Conservation (phyloP, 2,888 invertebrate species). For the Tetropium fuscum region DNA sequence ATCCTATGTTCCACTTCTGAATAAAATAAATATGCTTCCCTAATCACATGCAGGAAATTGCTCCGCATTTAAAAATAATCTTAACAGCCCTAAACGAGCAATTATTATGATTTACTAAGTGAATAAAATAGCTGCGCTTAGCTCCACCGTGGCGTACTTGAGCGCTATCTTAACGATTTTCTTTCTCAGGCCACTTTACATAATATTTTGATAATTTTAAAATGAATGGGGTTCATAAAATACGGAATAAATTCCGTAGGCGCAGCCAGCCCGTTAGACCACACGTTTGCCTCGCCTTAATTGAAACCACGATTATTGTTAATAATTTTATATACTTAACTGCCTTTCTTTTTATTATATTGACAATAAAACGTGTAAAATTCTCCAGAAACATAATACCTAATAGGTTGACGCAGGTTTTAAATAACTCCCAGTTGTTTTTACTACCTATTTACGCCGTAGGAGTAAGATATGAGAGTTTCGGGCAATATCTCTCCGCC, state of each 20-base stretch:
- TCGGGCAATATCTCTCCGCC: slow-evolving; percentile 2
- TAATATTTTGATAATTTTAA: slow-evolving; percentile 12
- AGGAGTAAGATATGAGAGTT: slow-evolving; percentile 5
- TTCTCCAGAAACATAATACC: slow-evolving; percentile 2
- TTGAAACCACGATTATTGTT: background rate
- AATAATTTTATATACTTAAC: slow-evolving; percentile 6
- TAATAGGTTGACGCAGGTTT: background rate
- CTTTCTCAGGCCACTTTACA: slow-evolving; percentile 6
- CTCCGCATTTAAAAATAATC: background rate
- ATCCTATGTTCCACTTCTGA: too few species aligned
- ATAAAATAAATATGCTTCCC: too few species aligned
- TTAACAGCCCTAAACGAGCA: background rate
- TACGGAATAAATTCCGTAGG: slow-evolving; percentile 2
- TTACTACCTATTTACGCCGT: background rate
- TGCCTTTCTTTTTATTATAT: background rate
- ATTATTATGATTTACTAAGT: background rate
- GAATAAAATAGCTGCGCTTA: background rate
- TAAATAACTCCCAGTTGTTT: background rate
- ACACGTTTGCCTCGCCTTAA: background rate
- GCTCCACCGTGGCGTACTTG: background rate
- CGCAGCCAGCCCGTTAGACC: background rate
- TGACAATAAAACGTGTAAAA: background rate
- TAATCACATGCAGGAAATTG: background rate
- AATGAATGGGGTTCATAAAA: slow-evolving; percentile 4
- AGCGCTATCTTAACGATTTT: slow-evolving; percentile 6